These are phyloP conservation scores for Drepanosiphum platanoidis DNA, from an alignment of 2,888 invertebrate species.

Conservation along the genomic window DNA sequence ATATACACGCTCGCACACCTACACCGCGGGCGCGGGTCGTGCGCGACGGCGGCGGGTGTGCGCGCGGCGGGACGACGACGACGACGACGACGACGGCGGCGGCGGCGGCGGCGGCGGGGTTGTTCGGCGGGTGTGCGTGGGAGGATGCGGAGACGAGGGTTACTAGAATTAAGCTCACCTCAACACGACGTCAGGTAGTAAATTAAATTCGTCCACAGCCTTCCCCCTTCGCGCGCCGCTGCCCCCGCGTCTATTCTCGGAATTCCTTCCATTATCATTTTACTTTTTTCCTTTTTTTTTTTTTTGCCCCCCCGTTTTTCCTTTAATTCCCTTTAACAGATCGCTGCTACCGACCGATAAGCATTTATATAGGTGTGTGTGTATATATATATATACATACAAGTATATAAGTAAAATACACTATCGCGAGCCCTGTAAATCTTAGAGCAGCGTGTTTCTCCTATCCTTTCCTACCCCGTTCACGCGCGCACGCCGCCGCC, in stretches of 20 bases:
- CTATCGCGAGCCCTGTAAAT: slow-evolving; percentile 44
- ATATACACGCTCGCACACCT: slow-evolving; percentile 13
- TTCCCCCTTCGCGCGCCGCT: background rate
- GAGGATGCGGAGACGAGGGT: background rate
- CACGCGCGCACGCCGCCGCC: too few relatives aligned
- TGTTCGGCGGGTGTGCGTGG: background rate
- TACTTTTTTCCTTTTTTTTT: slow-evolving; percentile 3
- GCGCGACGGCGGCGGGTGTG: background rate
- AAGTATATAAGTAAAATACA: background rate
- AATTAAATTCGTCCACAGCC: slow-evolving; percentile 57
- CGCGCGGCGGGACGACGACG: background rate
- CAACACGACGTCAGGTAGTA: slow-evolving; percentile 61
- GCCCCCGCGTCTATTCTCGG: background rate
- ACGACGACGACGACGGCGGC: background rate
- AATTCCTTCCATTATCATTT: slow-evolving; percentile 53
- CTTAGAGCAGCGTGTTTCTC: slow-evolving; percentile 35
- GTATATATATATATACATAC: background rate
- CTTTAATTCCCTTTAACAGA: slow-evolving; percentile 61
- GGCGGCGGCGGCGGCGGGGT: background rate
- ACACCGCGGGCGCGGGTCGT: background rate
- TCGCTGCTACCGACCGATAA: slow-evolving; percentile 58
- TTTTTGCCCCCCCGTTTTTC: background rate
- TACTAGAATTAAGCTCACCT: slow-evolving; percentile 60
- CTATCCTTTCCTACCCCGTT: background rate
- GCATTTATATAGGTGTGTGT: slow-evolving; percentile 30